phyloP scores from a whole-genome alignment of 2,113 vertebrate species.

The Pedetes capensis region DNA sequence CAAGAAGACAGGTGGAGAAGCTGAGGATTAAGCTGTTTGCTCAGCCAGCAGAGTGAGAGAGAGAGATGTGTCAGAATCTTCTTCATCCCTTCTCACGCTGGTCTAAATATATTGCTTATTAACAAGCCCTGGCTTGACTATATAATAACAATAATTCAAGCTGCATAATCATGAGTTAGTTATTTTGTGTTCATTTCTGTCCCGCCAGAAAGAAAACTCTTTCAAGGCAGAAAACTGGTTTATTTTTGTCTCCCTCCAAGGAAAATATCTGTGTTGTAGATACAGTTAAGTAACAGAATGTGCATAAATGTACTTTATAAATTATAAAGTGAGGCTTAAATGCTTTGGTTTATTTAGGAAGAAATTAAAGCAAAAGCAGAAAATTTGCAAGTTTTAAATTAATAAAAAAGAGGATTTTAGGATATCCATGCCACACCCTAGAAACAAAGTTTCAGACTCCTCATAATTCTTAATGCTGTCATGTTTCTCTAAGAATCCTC shows the following conservation, averaged over 20 bases:
- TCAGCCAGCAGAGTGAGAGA: slow-evolving; percentile 27
- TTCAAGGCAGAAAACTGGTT: slow-evolving; percentile 40
- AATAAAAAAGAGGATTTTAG: neutral
- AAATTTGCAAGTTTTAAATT: slow-evolving; percentile 18
- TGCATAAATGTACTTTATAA: neutral
- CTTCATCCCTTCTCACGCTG: neutral
- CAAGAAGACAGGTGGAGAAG: slow-evolving; percentile 63
- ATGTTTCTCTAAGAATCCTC: slow-evolving; percentile 47
- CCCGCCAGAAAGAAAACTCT: slow-evolving; percentile 38
- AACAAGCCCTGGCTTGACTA: neutral
- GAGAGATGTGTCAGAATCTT: neutral
- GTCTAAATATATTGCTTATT: neutral
- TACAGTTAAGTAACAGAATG: slow-evolving; percentile 18
- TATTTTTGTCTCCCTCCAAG: slow-evolving; percentile 19
- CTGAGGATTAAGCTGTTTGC: slow-evolving; percentile 63
- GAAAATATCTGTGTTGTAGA: neutral
- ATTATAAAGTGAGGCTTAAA: neutral
- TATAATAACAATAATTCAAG: neutral
- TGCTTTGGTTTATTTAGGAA: neutral
- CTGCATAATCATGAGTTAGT: neutral
- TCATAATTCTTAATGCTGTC: slow-evolving; percentile 28
- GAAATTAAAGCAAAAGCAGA: slow-evolving; percentile 21
- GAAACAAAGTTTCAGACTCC: slow-evolving; percentile 20
- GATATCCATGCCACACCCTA: neutral
- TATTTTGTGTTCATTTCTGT: neutral